Evolutionary conservation across 2,797 vertebrate genomes (phyloP), one percentile per base, ranked within the genome.

Genomic region (Protosalanx chinensis): DNA sequence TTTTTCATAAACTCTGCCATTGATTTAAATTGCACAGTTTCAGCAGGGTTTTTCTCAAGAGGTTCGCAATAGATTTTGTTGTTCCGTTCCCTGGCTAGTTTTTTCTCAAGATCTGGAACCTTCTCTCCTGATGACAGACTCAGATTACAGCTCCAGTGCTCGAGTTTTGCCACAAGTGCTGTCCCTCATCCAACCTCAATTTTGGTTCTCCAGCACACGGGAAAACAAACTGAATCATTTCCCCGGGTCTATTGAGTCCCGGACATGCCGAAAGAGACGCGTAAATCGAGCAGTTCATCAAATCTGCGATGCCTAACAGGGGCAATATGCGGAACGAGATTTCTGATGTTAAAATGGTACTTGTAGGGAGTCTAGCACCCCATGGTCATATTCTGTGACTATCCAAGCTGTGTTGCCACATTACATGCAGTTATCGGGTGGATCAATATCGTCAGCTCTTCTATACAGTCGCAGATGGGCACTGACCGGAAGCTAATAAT

Each of bases 381-480:
- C 32, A 65, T 53, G 7, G 12, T 59, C 58, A 49, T 68, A 27
- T 82, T 71, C 64, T 61, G 67, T 79, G 79, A 82, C n/a, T 18
- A 68, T 82, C 72, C 73, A 64, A 78, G 71, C 71, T 71, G 76
- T 77, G 69, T 33, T 69, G 75, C 75, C 72, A 74, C 73, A 82
- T 86, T 82, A 83, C 86, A 84, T 87, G 81, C 41, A 41, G 78
- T 76, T 41, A 23, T 83, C 68, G 58, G 73, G 78, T 58, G 56
- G 77, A 88, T 88, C 86, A 84, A 88, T 88, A 86, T 74, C 59
- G 72, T 78, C 57, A 64, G 71, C 79, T 84, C 74, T 81, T 78
- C 82, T 79, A 81, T 32, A 78, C 81, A 79, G 77, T 75, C 73
- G 80, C 63, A 82, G 72, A 73, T 80, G 78, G 68, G 73, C 63